A percentile compares a stretch with the other conserved stretches of the same genome.
Evolutionary conservation across 2,797 vertebrate species (phyloP).

Genomic region (Manis javanica): DNA sequence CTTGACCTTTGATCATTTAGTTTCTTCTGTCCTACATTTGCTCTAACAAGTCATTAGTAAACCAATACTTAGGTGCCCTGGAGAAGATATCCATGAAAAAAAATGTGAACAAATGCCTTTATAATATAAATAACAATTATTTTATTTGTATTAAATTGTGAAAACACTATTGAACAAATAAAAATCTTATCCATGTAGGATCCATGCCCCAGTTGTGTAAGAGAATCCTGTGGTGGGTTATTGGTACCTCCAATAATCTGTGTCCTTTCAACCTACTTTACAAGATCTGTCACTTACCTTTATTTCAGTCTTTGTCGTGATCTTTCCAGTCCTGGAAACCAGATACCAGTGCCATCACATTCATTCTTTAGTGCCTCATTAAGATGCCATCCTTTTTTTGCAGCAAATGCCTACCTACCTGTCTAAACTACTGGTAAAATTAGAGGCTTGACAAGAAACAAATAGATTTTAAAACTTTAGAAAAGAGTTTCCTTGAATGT

Average conservation of each 20-base stretch:
- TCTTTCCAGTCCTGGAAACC: slow-evolving; percentile 14
- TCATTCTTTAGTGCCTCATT: slow-evolving; percentile 34
- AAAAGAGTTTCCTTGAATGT: not conserved
- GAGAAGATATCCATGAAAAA: not conserved
- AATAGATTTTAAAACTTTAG: slow-evolving; percentile 2
- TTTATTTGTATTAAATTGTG: not conserved
- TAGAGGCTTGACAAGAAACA: not conserved
- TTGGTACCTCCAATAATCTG: not conserved
- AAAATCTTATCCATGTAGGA: not conserved
- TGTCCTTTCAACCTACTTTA: not conserved
- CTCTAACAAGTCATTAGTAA: not conserved
- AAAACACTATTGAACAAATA: slow-evolving; percentile 29
- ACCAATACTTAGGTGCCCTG: not conserved
- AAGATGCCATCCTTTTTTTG: not conserved
- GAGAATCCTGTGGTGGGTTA: not conserved
- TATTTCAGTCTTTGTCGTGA: slow-evolving; percentile 17
- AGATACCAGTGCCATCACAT: not conserved
- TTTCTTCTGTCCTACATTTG: not conserved
- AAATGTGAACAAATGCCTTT: not conserved
- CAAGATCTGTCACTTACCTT: not conserved
- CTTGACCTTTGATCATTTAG: not conserved
- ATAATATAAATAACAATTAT: not conserved
- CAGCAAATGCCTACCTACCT: not conserved
- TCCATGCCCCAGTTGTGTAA: not conserved
- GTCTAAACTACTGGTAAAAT: not conserved